These are phyloP conservation scores for Boleophthalmus pectinirostris DNA, from an alignment of 2,113 vertebrate genomes.

Conservation along the genomic window DNA sequence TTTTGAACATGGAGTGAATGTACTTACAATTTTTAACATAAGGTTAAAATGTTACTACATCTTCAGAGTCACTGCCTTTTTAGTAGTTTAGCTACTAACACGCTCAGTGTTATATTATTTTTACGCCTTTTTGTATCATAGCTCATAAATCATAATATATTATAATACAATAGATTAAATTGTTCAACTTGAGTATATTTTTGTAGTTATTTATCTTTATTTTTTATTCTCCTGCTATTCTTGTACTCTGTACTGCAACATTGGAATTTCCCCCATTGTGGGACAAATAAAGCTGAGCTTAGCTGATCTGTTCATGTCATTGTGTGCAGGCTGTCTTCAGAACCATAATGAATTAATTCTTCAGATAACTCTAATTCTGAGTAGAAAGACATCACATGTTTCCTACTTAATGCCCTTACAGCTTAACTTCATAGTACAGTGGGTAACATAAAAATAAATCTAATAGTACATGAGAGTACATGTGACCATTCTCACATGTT, in stretches of 20 bases:
- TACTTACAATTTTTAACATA: neutral
- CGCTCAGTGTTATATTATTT: no score
- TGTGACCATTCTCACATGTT: conserved; percentile 82
- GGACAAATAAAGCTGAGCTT: no score
- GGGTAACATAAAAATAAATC: neutral
- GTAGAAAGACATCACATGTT: conserved; percentile 1
- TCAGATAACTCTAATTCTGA: neutral
- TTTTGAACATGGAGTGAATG: neutral
- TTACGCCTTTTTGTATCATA: no score
- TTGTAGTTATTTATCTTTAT: no score
- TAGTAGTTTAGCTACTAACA: neutral
- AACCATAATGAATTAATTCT: conserved; percentile 27
- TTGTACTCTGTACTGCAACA: no score
- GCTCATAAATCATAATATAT: no score
- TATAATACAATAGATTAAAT: no score
- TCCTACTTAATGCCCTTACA: neutral
- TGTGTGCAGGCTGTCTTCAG: conserved; percentile 4
- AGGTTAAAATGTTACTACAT: neutral
- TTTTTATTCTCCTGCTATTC: no score
- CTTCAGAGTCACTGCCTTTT: conserved; percentile 27
- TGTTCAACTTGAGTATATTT: no score
- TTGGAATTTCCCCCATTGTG: no score
- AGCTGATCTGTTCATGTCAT: no score
- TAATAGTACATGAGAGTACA: neutral
- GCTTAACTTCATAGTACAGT: neutral